Conservation (phyloP, 2,797 vertebrate genomes). For the Pangasius larnaudii region DNA sequence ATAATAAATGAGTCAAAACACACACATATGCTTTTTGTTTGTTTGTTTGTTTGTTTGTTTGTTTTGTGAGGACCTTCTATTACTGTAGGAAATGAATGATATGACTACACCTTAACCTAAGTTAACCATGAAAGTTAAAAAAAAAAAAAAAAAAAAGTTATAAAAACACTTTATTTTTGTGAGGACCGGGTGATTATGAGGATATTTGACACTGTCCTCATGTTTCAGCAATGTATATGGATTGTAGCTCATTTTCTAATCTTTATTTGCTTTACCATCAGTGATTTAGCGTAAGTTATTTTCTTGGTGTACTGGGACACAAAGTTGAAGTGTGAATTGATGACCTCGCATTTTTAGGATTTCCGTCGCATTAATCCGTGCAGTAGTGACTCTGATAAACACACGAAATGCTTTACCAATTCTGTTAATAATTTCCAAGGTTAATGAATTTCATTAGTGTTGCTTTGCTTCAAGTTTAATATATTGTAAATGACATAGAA, state of each 20-base stretch:
- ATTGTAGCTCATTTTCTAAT: background rate
- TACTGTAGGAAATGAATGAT: background rate
- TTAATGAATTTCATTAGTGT: background rate
- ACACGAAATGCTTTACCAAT: background rate
- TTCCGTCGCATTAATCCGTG: background rate
- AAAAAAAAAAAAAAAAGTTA: background rate
- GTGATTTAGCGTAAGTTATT: background rate
- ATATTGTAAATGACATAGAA: background rate
- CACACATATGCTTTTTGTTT: background rate
- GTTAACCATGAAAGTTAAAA: background rate
- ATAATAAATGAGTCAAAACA: background rate
- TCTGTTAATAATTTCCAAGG: slow-evolving; percentile 26
- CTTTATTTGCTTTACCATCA: background rate
- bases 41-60: background rate
- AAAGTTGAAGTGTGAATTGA: background rate
- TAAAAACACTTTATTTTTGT: background rate
- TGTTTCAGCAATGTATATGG: background rate
- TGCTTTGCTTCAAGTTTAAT: background rate
- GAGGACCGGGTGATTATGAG: background rate
- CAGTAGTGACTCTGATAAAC: slow-evolving; percentile 4
- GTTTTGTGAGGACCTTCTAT: background rate
- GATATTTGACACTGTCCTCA: background rate
- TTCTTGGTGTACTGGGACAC: background rate
- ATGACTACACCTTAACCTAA: background rate
- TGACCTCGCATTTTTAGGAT: background rate